These are phyloP conservation scores for Spodoptera frugiperda DNA, from an alignment of 1,140 invertebrate genomes.

Conservation along the genomic window DNA sequence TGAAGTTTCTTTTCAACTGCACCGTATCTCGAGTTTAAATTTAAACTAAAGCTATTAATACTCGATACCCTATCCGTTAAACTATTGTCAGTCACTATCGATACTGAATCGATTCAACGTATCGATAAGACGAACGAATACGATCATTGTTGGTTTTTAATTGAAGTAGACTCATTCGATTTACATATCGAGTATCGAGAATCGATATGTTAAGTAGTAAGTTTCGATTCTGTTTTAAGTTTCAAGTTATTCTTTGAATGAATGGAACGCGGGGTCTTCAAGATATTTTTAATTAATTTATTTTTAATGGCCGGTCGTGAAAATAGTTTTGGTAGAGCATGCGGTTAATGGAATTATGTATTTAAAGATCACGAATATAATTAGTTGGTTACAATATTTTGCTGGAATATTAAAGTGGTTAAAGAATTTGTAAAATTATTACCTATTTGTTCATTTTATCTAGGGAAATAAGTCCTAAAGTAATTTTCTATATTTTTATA, in stretches of 20 bases:
- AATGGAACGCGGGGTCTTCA: neutral
- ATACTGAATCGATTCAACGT: slow-evolving; percentile 59
- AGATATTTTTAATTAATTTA: too few relatives aligned
- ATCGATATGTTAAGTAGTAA: slow-evolving; percentile 31
- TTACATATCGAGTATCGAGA: slow-evolving; percentile 40
- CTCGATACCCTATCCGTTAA: slow-evolving; percentile 4
- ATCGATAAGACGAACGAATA: slow-evolving; percentile 24
- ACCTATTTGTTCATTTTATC: too few relatives aligned
- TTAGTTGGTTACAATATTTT: too few relatives aligned
- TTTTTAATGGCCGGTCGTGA: too few relatives aligned
- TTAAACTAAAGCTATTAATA: neutral
- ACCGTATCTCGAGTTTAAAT: neutral
- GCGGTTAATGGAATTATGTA: too few relatives aligned
- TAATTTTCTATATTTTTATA: too few relatives aligned
- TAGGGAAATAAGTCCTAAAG: too few relatives aligned
- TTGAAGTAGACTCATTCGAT: slow-evolving; percentile 30
- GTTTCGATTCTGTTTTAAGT: neutral
- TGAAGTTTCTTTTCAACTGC: neutral
- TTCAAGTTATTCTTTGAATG: slow-evolving; percentile 4
- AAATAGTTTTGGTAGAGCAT: too few relatives aligned
- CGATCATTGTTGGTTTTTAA: slow-evolving; percentile 37
- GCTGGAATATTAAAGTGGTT: too few relatives aligned
- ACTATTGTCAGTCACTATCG: slow-evolving; percentile 46
- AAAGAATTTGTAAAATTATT: too few relatives aligned
- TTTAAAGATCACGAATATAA: too few relatives aligned